A percentile compares a stretch with the other conserved stretches of the same genome.
Conservation (phyloP, 2,888 invertebrate species). For the Leptura quadrifasciata region DNA sequence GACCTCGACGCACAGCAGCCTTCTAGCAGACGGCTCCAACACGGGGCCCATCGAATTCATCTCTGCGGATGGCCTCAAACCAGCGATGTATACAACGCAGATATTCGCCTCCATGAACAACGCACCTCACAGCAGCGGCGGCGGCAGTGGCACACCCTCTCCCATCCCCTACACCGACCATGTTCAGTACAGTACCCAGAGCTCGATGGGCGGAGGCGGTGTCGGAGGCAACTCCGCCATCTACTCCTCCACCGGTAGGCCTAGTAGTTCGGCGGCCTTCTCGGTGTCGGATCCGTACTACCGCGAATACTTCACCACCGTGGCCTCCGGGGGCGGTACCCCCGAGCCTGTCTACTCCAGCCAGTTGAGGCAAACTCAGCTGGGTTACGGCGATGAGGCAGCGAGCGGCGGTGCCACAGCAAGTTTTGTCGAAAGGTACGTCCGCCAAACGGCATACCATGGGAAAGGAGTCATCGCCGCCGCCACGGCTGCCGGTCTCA, state of each 20-base stretch:
- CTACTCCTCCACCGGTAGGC: slow-evolving; percentile 69
- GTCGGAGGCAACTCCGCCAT: slow-evolving; percentile 72
- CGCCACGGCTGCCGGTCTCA: slow-evolving; percentile 86
- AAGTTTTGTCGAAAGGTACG: slow-evolving; percentile 82
- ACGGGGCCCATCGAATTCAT: slow-evolving; percentile 74
- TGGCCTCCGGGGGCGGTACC: slow-evolving; percentile 76
- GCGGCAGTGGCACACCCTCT: slow-evolving; percentile 79
- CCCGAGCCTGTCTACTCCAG: slow-evolving; percentile 75
- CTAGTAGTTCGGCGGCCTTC: slow-evolving; percentile 77
- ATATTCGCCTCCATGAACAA: slow-evolving; percentile 80
- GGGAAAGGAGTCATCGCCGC: slow-evolving; percentile 84
- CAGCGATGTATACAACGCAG: slow-evolving; percentile 82
- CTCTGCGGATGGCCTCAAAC: slow-evolving; percentile 74
- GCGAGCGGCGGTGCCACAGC: slow-evolving; percentile 77
- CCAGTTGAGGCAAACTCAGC: slow-evolving; percentile 74
- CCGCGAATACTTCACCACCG: slow-evolving; percentile 85
- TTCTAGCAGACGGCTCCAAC: slow-evolving; percentile 76
- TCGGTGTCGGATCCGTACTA: slow-evolving; percentile 84
- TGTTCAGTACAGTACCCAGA: slow-evolving; percentile 66
- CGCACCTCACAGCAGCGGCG: slow-evolving; percentile 71
- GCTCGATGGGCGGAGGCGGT: slow-evolving; percentile 74
- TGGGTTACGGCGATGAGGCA: slow-evolving; percentile 76
- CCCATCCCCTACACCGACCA: slow-evolving; percentile 76
- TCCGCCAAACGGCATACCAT: slow-evolving; percentile 80
- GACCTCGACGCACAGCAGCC: slow-evolving; percentile 79